These are phyloP conservation scores for Fopius arisanus DNA, from an alignment of 1,140 invertebrate genomes.

Conservation along the genomic window DNA sequence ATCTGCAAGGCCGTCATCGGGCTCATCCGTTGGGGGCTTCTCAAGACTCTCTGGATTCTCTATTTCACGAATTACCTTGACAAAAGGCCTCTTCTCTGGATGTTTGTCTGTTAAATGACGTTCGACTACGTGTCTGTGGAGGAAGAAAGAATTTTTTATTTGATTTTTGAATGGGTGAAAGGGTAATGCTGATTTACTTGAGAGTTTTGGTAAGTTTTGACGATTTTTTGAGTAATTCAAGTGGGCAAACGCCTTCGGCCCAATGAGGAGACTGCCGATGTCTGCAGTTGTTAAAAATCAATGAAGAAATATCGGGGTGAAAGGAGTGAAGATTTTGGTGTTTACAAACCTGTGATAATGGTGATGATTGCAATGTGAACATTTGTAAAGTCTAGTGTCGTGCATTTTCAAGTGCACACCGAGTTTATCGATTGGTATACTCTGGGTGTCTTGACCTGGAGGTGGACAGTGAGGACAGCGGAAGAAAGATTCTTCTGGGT, in stretches of 20 bases:
- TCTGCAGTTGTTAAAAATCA: not conserved
- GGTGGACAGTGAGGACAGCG: constrained; percentile 75
- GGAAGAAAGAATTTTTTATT: not conserved
- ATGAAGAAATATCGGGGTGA: not conserved
- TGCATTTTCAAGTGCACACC: constrained; percentile 79
- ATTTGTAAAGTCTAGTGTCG: constrained; percentile 74
- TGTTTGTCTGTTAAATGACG: constrained; percentile 73
- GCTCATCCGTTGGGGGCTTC: constrained; percentile 37
- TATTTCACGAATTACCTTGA: constrained; percentile 68
- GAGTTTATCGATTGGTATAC: constrained; percentile 68
- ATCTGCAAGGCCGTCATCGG: constrained; percentile 45
- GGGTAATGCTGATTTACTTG: not conserved
- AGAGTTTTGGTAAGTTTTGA: not conserved
- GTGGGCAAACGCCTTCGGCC: not conserved
- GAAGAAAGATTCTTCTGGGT: constrained; percentile 69
- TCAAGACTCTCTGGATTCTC: constrained; percentile 51
- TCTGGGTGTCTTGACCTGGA: constrained; percentile 55
- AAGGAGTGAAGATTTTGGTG: constrained; percentile 20
- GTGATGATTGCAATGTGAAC: constrained; percentile 72
- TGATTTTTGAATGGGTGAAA: not conserved
- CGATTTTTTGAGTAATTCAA: not conserved
- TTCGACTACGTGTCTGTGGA: constrained; percentile 68
- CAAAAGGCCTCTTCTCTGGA: constrained; percentile 62
- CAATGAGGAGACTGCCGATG: not conserved
- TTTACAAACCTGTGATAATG: constrained; percentile 67